A percentile compares a stretch with the other conserved stretches of the same genome.
phyloP scores from a whole-genome alignment of 23 tunicate genomes.

The Ciona savignyi region DNA sequence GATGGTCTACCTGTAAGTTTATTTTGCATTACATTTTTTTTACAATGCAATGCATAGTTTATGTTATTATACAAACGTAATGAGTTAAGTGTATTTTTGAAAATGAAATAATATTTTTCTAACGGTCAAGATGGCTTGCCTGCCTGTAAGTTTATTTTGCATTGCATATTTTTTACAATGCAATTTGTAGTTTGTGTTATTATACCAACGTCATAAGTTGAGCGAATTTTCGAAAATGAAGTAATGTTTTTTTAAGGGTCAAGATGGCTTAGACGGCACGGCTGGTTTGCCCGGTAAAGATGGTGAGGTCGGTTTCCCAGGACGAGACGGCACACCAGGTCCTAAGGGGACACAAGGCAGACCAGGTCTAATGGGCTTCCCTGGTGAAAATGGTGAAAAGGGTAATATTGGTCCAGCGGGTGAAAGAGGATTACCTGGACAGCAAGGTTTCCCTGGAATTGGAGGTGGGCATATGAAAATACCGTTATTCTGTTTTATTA shows the following conservation, averaged over 20 bases:
- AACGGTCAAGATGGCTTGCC: too few species aligned
- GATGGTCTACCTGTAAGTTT: conserved; percentile 46
- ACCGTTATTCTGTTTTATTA: neutral
- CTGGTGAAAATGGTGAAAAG: conserved; percentile 41
- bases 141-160: too few species aligned
- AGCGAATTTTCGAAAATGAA: too few species aligned
- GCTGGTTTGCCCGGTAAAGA: conserved; percentile 53
- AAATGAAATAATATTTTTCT: too few species aligned
- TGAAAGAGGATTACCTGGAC: conserved; percentile 41
- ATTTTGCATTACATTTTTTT: neutral
- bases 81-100: too few species aligned
- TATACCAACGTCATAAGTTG: too few species aligned
- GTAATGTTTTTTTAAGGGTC: conserved; percentile 26
- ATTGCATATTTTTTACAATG: too few species aligned
- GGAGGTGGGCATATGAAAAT: conserved; percentile 13
- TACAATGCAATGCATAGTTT: too few species aligned
- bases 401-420: conserved; percentile 50
- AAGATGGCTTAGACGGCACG: conserved; percentile 55
- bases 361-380: conserved; percentile 45
- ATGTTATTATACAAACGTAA: too few species aligned
- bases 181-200: too few species aligned
- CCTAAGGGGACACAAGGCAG: conserved; percentile 49
- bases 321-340: conserved; percentile 36
- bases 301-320: conserved; percentile 36
- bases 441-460: conserved; percentile 39